These are phyloP conservation scores for Leucophenga maculata DNA, from an alignment of 2,888 invertebrate species.

Conservation along the genomic window DNA sequence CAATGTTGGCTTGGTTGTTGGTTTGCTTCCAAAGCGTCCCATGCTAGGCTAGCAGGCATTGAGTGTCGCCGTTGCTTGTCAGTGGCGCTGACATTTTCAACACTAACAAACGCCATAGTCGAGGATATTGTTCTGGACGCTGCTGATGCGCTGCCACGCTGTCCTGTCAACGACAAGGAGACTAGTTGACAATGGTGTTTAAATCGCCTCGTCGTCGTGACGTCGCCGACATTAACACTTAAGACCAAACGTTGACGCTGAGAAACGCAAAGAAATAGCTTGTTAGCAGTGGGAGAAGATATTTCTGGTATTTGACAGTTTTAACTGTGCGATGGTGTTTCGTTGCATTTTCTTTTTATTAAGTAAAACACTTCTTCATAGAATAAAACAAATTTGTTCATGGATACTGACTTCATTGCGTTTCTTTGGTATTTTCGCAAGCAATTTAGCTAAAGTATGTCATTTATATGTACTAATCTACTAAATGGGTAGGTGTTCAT, in stretches of 20 bases:
- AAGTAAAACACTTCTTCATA: too few relatives aligned
- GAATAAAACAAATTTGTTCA: too few relatives aligned
- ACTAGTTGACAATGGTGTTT: neutral
- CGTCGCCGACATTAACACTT: neutral
- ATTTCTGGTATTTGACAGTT: slow-evolving; percentile 18
- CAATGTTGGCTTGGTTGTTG: neutral
- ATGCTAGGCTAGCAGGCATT: neutral
- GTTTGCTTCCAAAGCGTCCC: neutral
- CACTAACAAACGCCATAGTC: neutral
- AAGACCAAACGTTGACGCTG: neutral
- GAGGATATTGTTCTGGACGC: neutral
- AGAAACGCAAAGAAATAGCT: neutral
- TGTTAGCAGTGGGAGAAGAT: neutral
- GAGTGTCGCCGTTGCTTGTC: neutral
- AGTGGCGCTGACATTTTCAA: neutral
- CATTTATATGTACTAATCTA: too few relatives aligned
- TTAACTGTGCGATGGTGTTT: neutral
- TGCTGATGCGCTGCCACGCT: neutral
- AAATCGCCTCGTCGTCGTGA: too few relatives aligned
- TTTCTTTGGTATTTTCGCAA: too few relatives aligned
- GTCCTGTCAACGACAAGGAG: slow-evolving; percentile 8
- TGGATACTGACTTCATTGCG: too few relatives aligned
- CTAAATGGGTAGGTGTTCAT: too few relatives aligned
- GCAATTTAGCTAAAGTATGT: too few relatives aligned
- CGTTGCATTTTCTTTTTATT: too few relatives aligned